Evolutionary conservation across 2,113 vertebrate species (phyloP), one percentile per base, ranked within the genome.

Genomic region (Cephalopterus ornatus): DNA sequence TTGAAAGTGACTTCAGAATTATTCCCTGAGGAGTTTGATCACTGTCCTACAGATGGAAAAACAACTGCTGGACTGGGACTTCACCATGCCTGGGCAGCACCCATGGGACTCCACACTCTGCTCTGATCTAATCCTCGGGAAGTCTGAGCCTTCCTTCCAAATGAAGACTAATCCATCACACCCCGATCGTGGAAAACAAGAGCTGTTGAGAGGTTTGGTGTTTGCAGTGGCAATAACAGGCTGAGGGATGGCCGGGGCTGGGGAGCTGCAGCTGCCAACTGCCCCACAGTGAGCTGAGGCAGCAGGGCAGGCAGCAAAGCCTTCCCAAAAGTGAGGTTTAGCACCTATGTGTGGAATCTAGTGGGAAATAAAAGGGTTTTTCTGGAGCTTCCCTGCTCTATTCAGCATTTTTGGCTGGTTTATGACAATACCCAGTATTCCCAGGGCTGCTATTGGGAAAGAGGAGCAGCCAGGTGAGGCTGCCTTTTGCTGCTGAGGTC

Each of bases 111-210:
- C 50, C 2, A 0, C 49, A 44, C 1, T 0, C 35, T 22, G 49
- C 58, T 88, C 32, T 91, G 76, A 17, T 52, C 82, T 72, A 65
- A 89, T 50, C 77, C 88, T 93, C 2, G 12, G 59, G 63, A 74
- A 53, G 19, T 10, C 74, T 72, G 75, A 71, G 35, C 13, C 68
- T 88, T 70, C 66, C 53, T 78, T 80, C 44, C 1, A 0, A 63
- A 13, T 16, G 58, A 79, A 93, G 63, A 28, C 61, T 71, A 82
- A 88, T 79, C 91, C 85, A 95, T 93, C 95, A 89, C 49, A 9
- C 24, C 76, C 83, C 87, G 70, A 46, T 16, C 61, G 47, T 89
- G 77, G n/a, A 22, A 68, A 28, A 24, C 65, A 41, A 88, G 35
- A 82, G 56, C 52, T 11, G 9, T 4, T 70, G 88, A 33, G 79